Evolutionary conservation across 2,797 vertebrate species (phyloP).

Genomic region (Oreochromis grahami): DNA sequence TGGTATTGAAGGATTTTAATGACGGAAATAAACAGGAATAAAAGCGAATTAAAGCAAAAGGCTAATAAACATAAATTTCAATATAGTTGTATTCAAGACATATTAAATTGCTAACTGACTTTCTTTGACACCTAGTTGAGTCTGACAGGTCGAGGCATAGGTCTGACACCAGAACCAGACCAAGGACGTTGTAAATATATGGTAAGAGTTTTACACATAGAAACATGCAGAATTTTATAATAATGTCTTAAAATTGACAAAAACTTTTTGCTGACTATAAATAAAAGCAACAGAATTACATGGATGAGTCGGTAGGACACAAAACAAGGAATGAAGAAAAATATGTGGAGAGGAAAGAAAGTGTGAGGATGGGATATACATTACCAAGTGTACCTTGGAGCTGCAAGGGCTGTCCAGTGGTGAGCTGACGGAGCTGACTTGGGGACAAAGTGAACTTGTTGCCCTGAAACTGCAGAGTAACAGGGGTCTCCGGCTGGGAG

Average conservation of each 20-base stretch:
- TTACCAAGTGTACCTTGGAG: conserved; percentile 90
- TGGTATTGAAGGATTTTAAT: neutral
- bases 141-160: neutral
- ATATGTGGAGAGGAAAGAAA: neutral
- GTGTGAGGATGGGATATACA: conserved; percentile 47
- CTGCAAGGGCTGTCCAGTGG: conserved; percentile 94
- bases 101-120: neutral
- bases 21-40: neutral
- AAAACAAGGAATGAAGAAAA: neutral
- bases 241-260: neutral
- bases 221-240: neutral
- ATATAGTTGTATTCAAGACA: neutral
- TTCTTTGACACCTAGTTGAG: neutral
- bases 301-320: neutral
- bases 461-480: conserved; percentile 97
- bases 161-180: neutral
- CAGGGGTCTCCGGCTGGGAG: conserved; percentile 88
- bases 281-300: neutral
- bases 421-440: conserved; percentile 96
- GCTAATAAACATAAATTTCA: neutral
- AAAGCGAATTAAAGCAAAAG: neutral
- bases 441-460: conserved; percentile 97
- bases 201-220: neutral
- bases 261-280: neutral
- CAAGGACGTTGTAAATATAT: neutral